A percentile compares a stretch with the other conserved stretches of the same genome.
Evolutionary conservation across 2,888 invertebrate genomes (phyloP).

Genomic region (Caenorhabditis auriculariae): DNA sequence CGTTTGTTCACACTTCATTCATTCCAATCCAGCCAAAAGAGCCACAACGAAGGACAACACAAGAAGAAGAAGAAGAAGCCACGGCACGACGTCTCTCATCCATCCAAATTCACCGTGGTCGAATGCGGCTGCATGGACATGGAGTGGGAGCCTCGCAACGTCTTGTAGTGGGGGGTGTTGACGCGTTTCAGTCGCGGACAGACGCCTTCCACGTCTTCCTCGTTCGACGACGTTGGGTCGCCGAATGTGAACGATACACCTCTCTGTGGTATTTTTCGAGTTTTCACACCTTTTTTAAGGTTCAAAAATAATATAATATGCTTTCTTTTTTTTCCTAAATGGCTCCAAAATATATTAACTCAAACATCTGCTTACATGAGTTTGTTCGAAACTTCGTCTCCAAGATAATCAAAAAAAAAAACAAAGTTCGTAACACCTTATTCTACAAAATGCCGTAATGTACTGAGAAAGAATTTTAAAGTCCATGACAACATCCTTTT

Average conservation of each 20-base stretch:
- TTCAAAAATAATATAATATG: no score
- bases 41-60: not conserved
- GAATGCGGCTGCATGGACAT: slow-evolving; percentile 16
- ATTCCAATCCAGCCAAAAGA: not conserved
- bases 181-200: slow-evolving; percentile 74
- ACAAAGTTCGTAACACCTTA: no score
- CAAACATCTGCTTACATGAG: no score
- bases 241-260: not conserved
- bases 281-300: not conserved
- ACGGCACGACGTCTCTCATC: not conserved
- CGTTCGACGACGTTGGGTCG: slow-evolving; percentile 6
- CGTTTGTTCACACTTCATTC: no score
- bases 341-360: no score
- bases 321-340: no score
- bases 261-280: not conserved
- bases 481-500: no score
- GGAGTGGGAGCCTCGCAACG: slow-evolving; percentile 80
- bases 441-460: no score
- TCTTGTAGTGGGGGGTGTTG: slow-evolving; percentile 99
- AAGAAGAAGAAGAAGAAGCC: not conserved
- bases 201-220: slow-evolving; percentile 2
- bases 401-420: no score
- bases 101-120: slow-evolving; percentile 11
- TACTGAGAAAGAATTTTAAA: no score
- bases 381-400: no score